A percentile compares a stretch with the other conserved stretches of the same genome.
Conservation (phyloP, 2,888 invertebrate genomes). For the Melitaea athalia region DNA sequence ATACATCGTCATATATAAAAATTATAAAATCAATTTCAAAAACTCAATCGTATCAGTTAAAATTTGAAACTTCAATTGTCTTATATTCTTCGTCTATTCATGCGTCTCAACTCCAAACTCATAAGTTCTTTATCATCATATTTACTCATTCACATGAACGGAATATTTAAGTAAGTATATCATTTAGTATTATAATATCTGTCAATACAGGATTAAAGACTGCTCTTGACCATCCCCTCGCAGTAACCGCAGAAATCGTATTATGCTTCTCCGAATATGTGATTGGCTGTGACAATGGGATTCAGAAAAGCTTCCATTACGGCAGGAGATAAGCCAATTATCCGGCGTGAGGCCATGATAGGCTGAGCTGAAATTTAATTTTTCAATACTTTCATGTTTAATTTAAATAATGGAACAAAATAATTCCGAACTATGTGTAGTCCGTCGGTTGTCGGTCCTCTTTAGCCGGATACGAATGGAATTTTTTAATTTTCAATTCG, state of each 20-base stretch:
- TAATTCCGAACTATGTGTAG: constrained; percentile 35
- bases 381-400: constrained; percentile 47
- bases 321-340: constrained; percentile 50
- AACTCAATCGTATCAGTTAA: no score
- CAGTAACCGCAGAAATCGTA: constrained; percentile 8
- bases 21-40: no score
- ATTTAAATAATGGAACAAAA: constrained; percentile 43
- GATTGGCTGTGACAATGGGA: constrained; percentile 42
- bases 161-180: neutral
- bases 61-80: no score
- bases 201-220: neutral
- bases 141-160: no score
- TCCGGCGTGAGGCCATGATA: constrained; percentile 41
- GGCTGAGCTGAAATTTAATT: constrained; percentile 49
- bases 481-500: neutral
- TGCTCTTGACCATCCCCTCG: constrained; percentile 4
- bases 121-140: no score
- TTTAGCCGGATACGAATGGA: neutral
- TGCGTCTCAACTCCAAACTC: no score
- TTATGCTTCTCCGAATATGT: constrained; percentile 37
- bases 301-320: constrained; percentile 45
- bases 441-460: constrained; percentile 4
- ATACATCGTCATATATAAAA: no score
- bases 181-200: neutral
- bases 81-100: no score